phyloP scores from a whole-genome alignment of 2,797 vertebrate genomes.

The Microtus obscurus region DNA sequence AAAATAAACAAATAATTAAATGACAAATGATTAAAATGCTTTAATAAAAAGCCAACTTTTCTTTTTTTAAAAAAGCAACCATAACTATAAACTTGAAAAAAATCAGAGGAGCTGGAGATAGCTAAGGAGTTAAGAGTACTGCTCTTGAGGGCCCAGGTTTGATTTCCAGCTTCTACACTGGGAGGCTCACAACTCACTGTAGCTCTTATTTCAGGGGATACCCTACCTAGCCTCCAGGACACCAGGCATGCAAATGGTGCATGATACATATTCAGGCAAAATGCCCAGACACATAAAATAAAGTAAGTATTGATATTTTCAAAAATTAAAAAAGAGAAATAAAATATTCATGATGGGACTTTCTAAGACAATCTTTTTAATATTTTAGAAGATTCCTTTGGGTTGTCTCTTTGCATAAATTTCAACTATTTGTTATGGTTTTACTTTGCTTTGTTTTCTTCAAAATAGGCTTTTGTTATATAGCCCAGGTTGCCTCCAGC shows the following conservation, averaged over 20 bases:
- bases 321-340: neutral
- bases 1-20: conserved; percentile 2
- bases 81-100: neutral
- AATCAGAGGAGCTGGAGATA: neutral
- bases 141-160: neutral
- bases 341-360: neutral
- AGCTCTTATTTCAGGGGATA: neutral
- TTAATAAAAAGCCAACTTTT: neutral
- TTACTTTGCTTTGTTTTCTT: neutral
- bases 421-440: neutral
- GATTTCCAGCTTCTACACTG: neutral
- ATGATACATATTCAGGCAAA: neutral
- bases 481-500: neutral
- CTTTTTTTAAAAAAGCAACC: neutral
- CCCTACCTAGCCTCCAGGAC: neutral
- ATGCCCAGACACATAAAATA: neutral
- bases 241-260: neutral
- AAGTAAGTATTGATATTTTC: neutral
- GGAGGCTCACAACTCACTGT: neutral
- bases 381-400: conserved; percentile 42
- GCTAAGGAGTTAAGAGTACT: neutral
- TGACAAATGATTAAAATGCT: neutral
- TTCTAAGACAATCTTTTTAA: neutral
- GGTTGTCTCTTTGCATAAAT: neutral
- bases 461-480: neutral